These are phyloP conservation scores for Oreochromis mossambicus DNA, from an alignment of 2,797 vertebrate species.

Conservation along the genomic window DNA sequence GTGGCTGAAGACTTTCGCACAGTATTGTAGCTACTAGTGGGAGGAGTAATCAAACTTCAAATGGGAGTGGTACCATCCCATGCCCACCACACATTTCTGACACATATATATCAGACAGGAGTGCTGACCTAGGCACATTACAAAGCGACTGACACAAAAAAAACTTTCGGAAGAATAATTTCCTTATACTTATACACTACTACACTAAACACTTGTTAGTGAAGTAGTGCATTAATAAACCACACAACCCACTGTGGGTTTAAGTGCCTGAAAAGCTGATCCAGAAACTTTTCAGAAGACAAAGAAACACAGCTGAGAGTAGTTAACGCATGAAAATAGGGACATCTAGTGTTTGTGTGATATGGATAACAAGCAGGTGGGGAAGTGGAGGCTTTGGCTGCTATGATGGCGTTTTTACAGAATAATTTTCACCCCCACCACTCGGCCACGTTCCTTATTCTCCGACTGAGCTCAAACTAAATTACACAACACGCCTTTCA, in stretches of 20 bases:
- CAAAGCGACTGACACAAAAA: not conserved
- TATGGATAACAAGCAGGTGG: not conserved
- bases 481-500: slow-evolving; percentile 38
- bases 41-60: not conserved
- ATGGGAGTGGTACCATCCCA: not conserved
- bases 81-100: not conserved
- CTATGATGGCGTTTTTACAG: not conserved
- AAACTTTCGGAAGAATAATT: not conserved
- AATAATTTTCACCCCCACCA: not conserved
- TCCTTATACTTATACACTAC: not conserved
- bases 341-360: slow-evolving; percentile 35
- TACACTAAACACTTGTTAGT: not conserved
- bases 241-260: not conserved
- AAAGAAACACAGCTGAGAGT: not conserved
- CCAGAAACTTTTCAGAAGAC: not conserved
- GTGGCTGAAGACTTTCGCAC: not conserved
- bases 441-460: slow-evolving; percentile 14
- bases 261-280: not conserved
- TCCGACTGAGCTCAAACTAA: not conserved
- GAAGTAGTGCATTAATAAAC: slow-evolving; percentile 1
- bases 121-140: not conserved
- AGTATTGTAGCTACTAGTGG: not conserved
- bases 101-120: not conserved
- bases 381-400: not conserved
- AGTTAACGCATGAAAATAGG: not conserved